Base-by-base conservation (phyloP, 2,113 vertebrate species). In the Amazona vittata region DNA sequence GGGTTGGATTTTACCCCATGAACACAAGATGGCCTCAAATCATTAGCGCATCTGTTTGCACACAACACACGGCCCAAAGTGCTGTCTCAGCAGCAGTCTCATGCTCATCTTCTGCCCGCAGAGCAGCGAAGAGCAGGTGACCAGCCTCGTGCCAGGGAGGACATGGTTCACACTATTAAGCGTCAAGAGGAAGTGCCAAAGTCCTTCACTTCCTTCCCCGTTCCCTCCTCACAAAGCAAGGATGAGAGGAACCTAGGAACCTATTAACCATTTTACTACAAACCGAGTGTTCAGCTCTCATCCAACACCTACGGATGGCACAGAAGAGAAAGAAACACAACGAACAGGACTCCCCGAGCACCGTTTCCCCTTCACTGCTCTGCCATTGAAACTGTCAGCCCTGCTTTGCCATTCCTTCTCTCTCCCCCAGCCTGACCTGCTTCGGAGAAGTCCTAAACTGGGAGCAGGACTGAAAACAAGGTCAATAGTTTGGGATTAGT, bases 11-110 rank as follows among this genome's bases (percentile, higher is more conserved):
- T 89, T 93, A 53, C 25, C 59, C 90, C 43, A 1, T 19, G 83
- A 91, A 95, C 91, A 76, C 70, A 68, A 94, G 71, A 94, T 92
- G 90, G 92, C 89, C 95, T 94, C 92, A 94, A 89, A 89, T 11
- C 52, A 39, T 64, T 39, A 77, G 52, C 2, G 55, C 78, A 70
- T 75, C 49, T 13, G 28, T 50, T 11, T 18, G 49, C 55, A 35
- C 0, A 10, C 4, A 37, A 4, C 44, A 26, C 46, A 18, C 0
- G 13, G 14, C 76, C 64, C 20, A 12, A 24, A 52, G 52, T 1
- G 53, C 49, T 10, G 7, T 62, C 15, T 1, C 78, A 37, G 68
- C 3, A 2, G 37, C 1, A 4, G 7, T 4, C 35, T 10, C 50
- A 11, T 50, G 2, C 78, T 87, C 69, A n/a, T 44, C 92, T 68